phyloP scores from a whole-genome alignment of 2,113 vertebrate species.

The Procavia capensis region DNA sequence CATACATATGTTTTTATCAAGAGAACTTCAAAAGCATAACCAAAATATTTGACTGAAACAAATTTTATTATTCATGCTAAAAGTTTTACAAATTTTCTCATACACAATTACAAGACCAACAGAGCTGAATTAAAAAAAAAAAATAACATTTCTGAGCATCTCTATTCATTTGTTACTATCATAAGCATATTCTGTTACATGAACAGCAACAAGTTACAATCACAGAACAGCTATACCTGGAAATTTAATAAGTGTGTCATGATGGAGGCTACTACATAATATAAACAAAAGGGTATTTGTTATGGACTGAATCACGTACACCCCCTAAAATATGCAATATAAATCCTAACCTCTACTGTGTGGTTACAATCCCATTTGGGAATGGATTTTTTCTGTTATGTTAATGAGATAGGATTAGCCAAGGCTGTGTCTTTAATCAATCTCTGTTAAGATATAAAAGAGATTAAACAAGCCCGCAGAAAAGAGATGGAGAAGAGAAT shows the following conservation, averaged over 20 bases:
- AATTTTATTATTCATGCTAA: conserved; percentile 87
- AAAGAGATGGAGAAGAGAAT: not conserved
- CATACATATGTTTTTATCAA: not conserved
- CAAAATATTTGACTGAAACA: conserved; percentile 65
- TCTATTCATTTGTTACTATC: conserved; percentile 80
- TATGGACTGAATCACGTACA: not conserved
- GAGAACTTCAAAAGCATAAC: conserved; percentile 57
- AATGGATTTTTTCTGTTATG: not conserved
- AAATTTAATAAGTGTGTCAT: conserved; percentile 13
- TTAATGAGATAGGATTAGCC: not conserved
- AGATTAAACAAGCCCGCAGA: not conserved
- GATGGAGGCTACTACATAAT: not conserved
- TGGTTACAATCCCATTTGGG: not conserved
- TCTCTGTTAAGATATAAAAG: not conserved
- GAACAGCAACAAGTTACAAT: conserved; percentile 78
- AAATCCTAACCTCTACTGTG: not conserved
- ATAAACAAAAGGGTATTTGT: conserved; percentile 50
- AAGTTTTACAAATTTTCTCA: conserved; percentile 82
- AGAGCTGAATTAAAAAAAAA: conserved; percentile 87
- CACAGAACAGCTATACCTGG: conserved; percentile 39
- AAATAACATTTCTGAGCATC: conserved; percentile 85
- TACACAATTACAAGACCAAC: conserved; percentile 83
- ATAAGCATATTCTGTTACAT: conserved; percentile 77
- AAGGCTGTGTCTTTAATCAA: not conserved
- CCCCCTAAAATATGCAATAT: not conserved